Evolutionary conservation across 2,113 vertebrate species (phyloP).

Genomic region (Xyliphius kryptos): DNA sequence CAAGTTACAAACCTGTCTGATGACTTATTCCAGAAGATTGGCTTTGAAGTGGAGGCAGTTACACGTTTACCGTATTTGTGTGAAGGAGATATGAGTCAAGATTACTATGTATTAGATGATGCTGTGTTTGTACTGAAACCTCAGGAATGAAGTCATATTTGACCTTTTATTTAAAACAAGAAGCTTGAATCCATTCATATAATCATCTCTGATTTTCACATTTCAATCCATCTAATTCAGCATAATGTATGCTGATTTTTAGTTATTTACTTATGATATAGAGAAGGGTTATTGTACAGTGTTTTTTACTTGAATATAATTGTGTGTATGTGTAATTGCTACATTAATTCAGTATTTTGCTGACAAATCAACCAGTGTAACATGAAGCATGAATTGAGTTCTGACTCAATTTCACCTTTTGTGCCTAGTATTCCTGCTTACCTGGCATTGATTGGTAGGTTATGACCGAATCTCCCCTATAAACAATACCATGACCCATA

Average conservation of each 20-base stretch:
- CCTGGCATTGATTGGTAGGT: not conserved
- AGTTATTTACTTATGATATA: not conserved
- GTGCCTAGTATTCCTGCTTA: constrained; percentile 12
- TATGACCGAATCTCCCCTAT: not conserved
- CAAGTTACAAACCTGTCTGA: constrained; percentile 84
- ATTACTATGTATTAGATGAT: constrained; percentile 93
- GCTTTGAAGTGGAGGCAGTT: constrained; percentile 86
- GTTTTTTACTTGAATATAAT: not conserved
- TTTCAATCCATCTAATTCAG: too few species aligned
- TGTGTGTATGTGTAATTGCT: not conserved
- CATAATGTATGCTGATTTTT: too few species aligned
- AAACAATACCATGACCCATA: not conserved
- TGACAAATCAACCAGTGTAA: too few species aligned
- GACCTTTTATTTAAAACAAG: too few species aligned
- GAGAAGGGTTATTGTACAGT: not conserved
- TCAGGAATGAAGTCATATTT: constrained; percentile 19
- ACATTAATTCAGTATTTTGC: not conserved
- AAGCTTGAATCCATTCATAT: not conserved
- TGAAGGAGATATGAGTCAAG: constrained; percentile 95
- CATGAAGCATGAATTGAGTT: not conserved
- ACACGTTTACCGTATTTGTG: constrained; percentile 94
- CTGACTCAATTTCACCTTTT: not conserved
- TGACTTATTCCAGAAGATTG: constrained; percentile 75
- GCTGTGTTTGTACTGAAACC: constrained; percentile 87
- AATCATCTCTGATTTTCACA: too few species aligned